Evolutionary conservation across 1,140 invertebrate genomes (phyloP), one percentile per base, ranked within the genome.

Genomic region (Anthonomus grandis): DNA sequence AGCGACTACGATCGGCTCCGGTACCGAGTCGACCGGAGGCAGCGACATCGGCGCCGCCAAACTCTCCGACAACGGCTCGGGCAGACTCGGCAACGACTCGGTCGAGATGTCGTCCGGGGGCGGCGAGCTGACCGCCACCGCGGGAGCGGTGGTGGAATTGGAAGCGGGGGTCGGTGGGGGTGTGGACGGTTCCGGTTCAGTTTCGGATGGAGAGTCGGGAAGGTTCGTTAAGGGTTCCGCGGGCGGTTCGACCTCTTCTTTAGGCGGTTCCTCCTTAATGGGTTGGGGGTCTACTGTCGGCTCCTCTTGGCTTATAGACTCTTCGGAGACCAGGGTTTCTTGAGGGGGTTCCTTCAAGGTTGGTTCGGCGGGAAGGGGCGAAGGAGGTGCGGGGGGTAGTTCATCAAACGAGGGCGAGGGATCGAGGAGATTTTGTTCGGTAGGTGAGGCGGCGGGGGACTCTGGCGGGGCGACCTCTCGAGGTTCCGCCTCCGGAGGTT

Each of bases 61-160:
- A 60, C 63, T 69, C 55, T 74, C 72, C 15, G 70, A 71, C 8
- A 68, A 54, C 9, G 68, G 68, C 56, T 74, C 72, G 4, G 72
- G 72, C 17, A 74, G 64, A 17, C 70, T 72, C 9, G 72, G 72
- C 15, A 74, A 54, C 17, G 72, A 74, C 58, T 74, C 72, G 13
- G 72, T 74, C 13, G 72, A 74, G 23, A 72, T 62, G 45, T 74
- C 72, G 3, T 68, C 69, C 24, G 71, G 58, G 3, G 69, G 70
- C 24, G 71, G 58, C 12, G 71, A 71, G 68, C 70, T 69, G 18
- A 66, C 64, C n/a, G 39, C 48, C 15, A 53, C 59, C 31, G 64
- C 60, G 12, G 59, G 41, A 45, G 64, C 66, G n/a, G n/a, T n/a
- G n/a, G n/a, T n/a, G 18, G 60, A 38, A 24, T 45, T 27, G 17